A percentile compares a stretch with the other conserved stretches of the same genome.
These are phyloP conservation scores for Mus spretus DNA, from an alignment of 2,797 vertebrate species.

Conservation along the genomic window DNA sequence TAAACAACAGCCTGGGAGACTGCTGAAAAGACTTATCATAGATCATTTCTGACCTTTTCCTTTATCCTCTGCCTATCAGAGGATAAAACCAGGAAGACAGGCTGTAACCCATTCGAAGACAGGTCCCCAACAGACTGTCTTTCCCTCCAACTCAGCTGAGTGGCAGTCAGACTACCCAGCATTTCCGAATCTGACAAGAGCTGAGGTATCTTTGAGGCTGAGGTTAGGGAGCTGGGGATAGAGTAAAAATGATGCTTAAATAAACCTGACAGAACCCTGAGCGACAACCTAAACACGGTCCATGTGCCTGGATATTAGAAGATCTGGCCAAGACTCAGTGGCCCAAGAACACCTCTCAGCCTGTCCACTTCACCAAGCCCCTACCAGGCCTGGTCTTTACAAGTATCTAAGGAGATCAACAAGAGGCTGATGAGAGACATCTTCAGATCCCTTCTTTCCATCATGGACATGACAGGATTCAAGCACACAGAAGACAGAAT, in stretches of 20 bases:
- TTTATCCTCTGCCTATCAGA: not conserved
- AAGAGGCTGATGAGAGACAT: conserved; percentile 16
- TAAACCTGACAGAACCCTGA: not conserved
- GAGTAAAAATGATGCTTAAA: not conserved
- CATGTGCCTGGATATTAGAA: not conserved
- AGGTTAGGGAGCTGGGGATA: not conserved
- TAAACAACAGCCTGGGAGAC: not conserved
- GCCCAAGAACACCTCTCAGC: not conserved
- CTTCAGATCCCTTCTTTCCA: conserved; percentile 5
- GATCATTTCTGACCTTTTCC: conserved; percentile 38
- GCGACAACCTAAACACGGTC: not conserved
- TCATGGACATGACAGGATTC: conserved; percentile 27
- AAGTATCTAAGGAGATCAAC: not conserved
- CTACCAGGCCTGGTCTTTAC: not conserved
- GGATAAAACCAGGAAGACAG: not conserved
- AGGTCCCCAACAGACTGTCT: not conserved
- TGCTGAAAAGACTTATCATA: not conserved
- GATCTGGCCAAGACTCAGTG: conserved; percentile 8
- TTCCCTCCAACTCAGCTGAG: not conserved
- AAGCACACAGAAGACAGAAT: not conserved
- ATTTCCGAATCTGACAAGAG: conserved; percentile 28
- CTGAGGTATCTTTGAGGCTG: not conserved
- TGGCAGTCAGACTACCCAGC: not conserved
- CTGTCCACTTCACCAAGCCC: not conserved
- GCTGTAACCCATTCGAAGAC: not conserved